Base-by-base conservation (phyloP, 2,888 invertebrate genomes). In the Andrena bicolor region DNA sequence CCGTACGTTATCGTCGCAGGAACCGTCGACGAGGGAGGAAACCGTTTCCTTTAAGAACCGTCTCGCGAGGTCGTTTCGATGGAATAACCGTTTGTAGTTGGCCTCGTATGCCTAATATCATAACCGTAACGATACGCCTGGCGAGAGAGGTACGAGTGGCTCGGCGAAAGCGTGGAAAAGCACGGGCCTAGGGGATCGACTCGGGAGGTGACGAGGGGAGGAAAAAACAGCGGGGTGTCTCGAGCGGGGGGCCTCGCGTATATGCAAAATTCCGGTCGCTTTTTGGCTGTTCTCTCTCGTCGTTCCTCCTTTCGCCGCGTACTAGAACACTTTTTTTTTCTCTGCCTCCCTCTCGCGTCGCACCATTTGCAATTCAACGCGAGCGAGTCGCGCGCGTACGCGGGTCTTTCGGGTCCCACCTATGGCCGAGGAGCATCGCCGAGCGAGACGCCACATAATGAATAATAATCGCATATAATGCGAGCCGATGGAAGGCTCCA, bases 401-500 rank as follows among this genome's bases (percentile, higher is more conserved):
- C 83, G 83, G 83, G 83, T 68, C 56, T 41, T 23, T 49, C 61
- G 70, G 60, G 58, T 26, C 30, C 13, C 56, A 56, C 56, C 26
- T 56, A 56, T 56, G 56, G 16, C 66, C 56, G 26, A 35, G 49
- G 73, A 53, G 32, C 28, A 28, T 64, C 53, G 61, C 26, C 64
- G 23, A 86, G 84, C 84, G 90, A 89, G 90, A 90, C 53, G 85
- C 86, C 89, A 87, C 87, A 91, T 92, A 92, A 92, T 92, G 92
- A 93, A 93, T 93, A 93, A 93, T 93, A 93, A 92, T 93, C 91
- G 89, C 90, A 85, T 86, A 87, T 91, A 91, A 92, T 89, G 87
- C 84, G 65, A 58, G 70, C 53, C 65, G 63, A 60, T 64, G 63
- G 79, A 63, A 76, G 64, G 66, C 73, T 65, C n/a, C 49, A 28